Conservation (phyloP, 1,140 invertebrate genomes). For the Trichonephila inaurata region DNA sequence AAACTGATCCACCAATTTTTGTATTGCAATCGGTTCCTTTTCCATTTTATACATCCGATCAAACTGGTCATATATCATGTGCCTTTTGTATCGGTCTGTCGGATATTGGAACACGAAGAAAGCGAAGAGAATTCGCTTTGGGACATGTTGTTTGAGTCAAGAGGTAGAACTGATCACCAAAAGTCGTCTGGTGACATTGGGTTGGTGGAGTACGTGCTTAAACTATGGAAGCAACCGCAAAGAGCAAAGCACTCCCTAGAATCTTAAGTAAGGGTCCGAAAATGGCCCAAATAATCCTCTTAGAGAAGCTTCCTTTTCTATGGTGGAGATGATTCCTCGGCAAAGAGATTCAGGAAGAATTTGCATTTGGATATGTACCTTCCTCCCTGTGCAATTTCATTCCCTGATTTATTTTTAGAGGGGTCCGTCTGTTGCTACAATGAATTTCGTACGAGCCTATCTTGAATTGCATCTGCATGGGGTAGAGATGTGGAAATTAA, state of each 20-base stretch:
- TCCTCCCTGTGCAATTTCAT: conserved; percentile 8
- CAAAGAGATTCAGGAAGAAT: conserved; percentile 34
- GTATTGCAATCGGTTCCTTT: not conserved
- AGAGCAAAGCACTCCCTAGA: conserved; percentile 53
- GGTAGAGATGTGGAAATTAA: not conserved
- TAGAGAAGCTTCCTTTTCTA: conserved; percentile 39
- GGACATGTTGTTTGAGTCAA: conserved; percentile 48
- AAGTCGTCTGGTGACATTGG: conserved; percentile 63
- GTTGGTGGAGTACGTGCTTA: conserved; percentile 38
- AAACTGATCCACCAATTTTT: not conserved
- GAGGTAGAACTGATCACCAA: conserved; percentile 61
- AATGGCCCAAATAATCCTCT: conserved; percentile 68
- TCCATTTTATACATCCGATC: conserved; percentile 42
- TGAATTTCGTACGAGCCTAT: not conserved
- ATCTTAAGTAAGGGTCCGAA: conserved; percentile 61
- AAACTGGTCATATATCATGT: conserved; percentile 31
- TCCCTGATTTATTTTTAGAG: conserved; percentile 15
- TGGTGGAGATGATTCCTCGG: not conserved
- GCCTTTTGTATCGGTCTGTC: conserved; percentile 48
- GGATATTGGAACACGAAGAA: conserved; percentile 16
- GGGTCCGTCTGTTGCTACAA: not conserved
- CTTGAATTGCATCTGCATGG: not conserved
- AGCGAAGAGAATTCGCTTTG: conserved; percentile 20
- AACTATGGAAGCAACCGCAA: conserved; percentile 58
- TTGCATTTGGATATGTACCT: conserved; percentile 43